Conservation (phyloP, 2,113 vertebrate species). For the Notothenia rossii region DNA sequence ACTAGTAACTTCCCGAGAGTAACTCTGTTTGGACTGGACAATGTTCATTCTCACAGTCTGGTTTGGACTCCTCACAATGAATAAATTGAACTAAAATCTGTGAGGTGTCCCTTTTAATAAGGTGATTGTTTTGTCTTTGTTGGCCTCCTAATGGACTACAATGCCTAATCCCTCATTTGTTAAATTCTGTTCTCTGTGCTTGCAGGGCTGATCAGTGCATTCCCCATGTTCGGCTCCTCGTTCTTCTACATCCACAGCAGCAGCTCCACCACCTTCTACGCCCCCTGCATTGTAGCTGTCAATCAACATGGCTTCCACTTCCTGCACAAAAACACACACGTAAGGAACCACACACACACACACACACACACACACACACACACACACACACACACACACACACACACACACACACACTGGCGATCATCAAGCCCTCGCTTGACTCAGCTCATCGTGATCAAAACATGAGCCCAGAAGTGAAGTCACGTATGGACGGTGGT, state of each 20-base stretch:
- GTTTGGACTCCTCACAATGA: not conserved
- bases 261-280: conserved; percentile 80
- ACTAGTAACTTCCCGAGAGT: not conserved
- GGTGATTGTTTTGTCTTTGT: not conserved
- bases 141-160: not conserved
- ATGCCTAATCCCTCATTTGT: not conserved
- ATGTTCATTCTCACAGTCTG: not conserved
- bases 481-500: not conserved
- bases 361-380: not conserved
- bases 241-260: conserved; percentile 80
- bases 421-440: not conserved
- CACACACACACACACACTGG: not conserved
- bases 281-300: conserved; percentile 77
- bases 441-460: conserved; percentile 35
- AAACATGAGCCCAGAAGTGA: conserved; percentile 11
- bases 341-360: conserved; percentile 44
- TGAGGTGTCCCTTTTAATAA: not conserved
- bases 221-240: conserved; percentile 81
- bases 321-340: conserved; percentile 79
- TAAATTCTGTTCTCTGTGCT: conserved; percentile 17
- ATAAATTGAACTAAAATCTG: not conserved
- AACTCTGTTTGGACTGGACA: not conserved
- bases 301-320: conserved; percentile 79
- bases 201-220: conserved; percentile 75
- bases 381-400: conserved; percentile 55